Conservation (phyloP, 2,797 vertebrate genomes). For the Florisuga fusca region DNA sequence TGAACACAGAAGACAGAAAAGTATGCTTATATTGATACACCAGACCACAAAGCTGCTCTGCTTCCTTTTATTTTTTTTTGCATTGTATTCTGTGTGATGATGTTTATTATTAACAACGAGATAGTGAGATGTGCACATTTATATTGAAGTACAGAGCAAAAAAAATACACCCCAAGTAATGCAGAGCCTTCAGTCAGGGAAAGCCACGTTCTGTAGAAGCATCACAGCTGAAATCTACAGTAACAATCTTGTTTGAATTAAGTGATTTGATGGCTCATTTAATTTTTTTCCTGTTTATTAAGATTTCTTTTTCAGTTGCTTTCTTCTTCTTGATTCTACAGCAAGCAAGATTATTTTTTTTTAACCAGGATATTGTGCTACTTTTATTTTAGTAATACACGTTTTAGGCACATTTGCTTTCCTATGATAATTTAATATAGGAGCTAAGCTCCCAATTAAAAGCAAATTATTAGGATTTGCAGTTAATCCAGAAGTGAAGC, state of each 20-base stretch:
- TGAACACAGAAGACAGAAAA: not conserved
- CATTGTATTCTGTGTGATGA: not conserved
- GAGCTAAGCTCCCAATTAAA: conserved; percentile 73
- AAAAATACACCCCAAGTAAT: not conserved
- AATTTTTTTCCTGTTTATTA: not conserved
- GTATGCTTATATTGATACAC: not conserved
- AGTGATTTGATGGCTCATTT: conserved; percentile 5
- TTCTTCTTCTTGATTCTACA: not conserved
- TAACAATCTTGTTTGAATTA: not conserved
- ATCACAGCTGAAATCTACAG: not conserved
- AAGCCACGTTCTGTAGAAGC: not conserved
- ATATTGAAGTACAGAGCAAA: not conserved
- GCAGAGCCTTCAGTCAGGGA: not conserved
- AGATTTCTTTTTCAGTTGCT: not conserved
- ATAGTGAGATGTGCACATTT: not conserved
- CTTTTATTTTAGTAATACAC: conserved; percentile 45
- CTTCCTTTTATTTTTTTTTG: conserved; percentile 32
- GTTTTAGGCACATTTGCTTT: conserved; percentile 39
- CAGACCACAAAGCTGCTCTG: not conserved
- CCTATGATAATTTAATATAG: conserved; percentile 65
- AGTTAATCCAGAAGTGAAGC: conserved; percentile 59
- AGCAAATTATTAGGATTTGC: conserved; percentile 74
- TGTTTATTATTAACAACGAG: not conserved
- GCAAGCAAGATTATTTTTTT: not conserved
- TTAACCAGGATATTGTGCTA: not conserved